These are phyloP conservation scores for Scarus forsteni DNA, from an alignment of 2,797 vertebrate species.

Conservation along the genomic window DNA sequence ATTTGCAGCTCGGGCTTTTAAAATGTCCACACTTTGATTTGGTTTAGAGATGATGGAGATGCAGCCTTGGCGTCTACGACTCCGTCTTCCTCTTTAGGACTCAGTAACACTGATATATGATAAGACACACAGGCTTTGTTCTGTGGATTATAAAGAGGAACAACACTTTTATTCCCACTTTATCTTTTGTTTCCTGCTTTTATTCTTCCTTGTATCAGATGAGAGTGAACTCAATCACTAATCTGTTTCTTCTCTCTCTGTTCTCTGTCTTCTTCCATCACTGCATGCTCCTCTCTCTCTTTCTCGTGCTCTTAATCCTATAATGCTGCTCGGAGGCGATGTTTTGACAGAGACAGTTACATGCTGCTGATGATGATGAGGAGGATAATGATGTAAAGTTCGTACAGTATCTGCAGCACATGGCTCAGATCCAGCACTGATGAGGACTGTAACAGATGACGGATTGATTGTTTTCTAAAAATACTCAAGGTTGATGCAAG, in stretches of 20 bases:
- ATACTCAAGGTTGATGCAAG: no score
- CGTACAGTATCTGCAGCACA: background rate
- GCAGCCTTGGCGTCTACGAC: constrained; percentile 17
- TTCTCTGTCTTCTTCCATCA: constrained; percentile 1
- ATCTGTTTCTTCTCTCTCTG: constrained; percentile 10
- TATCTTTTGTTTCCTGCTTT: background rate
- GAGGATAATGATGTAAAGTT: constrained; percentile 30
- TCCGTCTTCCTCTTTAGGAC: constrained; percentile 20
- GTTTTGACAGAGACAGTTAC: constrained; percentile 30
- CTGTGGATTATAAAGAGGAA: constrained; percentile 9
- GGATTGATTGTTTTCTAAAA: no score
- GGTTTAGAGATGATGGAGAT: constrained; percentile 27
- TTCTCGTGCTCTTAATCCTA: constrained; percentile 29
- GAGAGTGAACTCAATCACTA: constrained; percentile 5
- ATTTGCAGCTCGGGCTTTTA: constrained; percentile 15
- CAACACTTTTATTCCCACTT: background rate
- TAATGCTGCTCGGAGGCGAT: constrained; percentile 23
- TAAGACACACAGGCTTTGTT: constrained; percentile 34
- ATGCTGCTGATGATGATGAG: constrained; percentile 12
- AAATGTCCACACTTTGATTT: background rate
- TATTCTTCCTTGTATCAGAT: constrained; percentile 8
- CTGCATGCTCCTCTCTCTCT: background rate
- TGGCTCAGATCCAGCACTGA: no score
- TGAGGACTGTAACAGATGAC: no score
- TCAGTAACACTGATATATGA: constrained; percentile 18